These are phyloP conservation scores for Bugula neritina DNA, from an alignment of 2,888 invertebrate species.

Conservation along the genomic window DNA sequence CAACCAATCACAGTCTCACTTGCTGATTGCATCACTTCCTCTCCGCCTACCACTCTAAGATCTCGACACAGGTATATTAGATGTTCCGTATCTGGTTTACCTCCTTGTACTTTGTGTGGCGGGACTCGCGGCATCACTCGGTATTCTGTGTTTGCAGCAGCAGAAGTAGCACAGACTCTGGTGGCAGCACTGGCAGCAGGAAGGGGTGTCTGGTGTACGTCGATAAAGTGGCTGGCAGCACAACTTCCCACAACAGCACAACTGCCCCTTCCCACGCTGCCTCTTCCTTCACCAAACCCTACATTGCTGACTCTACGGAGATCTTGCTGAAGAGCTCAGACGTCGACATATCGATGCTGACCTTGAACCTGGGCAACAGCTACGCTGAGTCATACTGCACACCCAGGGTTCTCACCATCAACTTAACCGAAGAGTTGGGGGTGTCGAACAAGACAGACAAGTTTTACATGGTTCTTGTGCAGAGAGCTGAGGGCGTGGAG, in stretches of 20 bases:
- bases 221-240: neutral
- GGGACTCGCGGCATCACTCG: neutral
- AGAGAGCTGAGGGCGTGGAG: neutral
- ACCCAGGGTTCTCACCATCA: neutral
- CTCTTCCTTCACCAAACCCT: neutral
- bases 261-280: neutral
- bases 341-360: neutral
- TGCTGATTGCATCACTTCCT: neutral
- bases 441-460: neutral
- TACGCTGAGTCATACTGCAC: constrained; percentile 5
- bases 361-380: neutral
- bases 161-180: constrained; percentile 13
- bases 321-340: neutral
- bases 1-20: constrained; percentile 15
- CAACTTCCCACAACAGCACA: neutral
- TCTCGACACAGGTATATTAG: neutral
- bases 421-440: neutral
- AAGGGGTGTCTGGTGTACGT: neutral
- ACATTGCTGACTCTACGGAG: neutral
- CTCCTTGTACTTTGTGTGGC: neutral
- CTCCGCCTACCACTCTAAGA: neutral
- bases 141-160: constrained; percentile 8
- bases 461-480: constrained; percentile 3
- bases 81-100: neutral
- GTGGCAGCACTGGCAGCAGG: neutral